phyloP scores from a whole-genome alignment of 2,888 invertebrate genomes.

The Apodemia mormo region DNA sequence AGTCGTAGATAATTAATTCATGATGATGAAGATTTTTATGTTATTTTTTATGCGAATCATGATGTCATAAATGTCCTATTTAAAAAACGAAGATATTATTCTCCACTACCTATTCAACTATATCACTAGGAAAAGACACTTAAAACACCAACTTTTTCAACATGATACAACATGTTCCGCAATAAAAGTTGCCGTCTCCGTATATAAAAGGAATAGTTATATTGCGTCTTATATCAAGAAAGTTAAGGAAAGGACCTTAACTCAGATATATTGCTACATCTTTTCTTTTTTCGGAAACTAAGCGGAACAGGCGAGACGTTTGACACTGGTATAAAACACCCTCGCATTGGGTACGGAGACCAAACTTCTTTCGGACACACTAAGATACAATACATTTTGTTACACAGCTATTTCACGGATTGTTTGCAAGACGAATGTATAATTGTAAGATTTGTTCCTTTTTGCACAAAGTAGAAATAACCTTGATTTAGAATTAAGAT shows the following conservation, averaged over 20 bases:
- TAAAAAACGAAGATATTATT: too few relatives aligned
- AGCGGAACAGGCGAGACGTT: slow-evolving; percentile 44
- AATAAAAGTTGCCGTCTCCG: slow-evolving; percentile 10
- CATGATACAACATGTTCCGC: slow-evolving; percentile 6
- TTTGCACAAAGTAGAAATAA: neutral
- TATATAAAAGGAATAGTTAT: slow-evolving; percentile 24
- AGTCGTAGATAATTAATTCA: too few relatives aligned
- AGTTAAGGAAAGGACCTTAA: slow-evolving; percentile 34
- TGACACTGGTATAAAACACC: slow-evolving; percentile 56
- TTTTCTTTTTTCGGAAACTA: slow-evolving; percentile 37
- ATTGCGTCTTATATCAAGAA: slow-evolving; percentile 32
- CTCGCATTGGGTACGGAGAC: slow-evolving; percentile 31
- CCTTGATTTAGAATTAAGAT: neutral
- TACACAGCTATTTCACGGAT: slow-evolving; percentile 8
- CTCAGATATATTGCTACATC: slow-evolving; percentile 38
- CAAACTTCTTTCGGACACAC: slow-evolving; percentile 22
- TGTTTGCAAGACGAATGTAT: slow-evolving; percentile 8
- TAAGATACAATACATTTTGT: slow-evolving; percentile 16
- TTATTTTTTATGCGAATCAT: too few relatives aligned
- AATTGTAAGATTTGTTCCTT: neutral
- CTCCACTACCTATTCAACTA: neutral
- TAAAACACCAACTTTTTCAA: slow-evolving; percentile 10
- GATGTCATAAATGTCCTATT: too few relatives aligned
- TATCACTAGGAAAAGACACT: slow-evolving; percentile 8
- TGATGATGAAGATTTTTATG: too few relatives aligned